These are phyloP conservation scores for Drosophila oshimai DNA, from an alignment of 1,140 invertebrate species.

Conservation along the genomic window DNA sequence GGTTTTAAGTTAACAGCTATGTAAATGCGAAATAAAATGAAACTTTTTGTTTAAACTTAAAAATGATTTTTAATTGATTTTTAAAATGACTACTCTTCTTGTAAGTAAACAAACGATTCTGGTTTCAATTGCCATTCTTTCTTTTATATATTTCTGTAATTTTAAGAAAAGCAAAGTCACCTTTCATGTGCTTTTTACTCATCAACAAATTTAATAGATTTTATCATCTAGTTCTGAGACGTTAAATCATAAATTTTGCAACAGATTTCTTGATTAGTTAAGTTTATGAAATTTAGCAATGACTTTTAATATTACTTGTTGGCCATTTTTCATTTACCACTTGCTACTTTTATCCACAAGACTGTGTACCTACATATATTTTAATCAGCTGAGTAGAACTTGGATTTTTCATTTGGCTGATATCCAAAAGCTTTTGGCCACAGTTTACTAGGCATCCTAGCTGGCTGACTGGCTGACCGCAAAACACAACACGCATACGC, in stretches of 20 bases:
- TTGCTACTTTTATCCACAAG: not conserved
- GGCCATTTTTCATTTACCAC: not conserved
- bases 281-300: too few species aligned
- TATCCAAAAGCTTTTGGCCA: constrained; percentile 40
- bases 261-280: too few species aligned
- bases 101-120: not conserved
- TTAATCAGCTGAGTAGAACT: constrained; percentile 46
- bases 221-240: too few species aligned
- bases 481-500: constrained; percentile 69
- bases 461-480: constrained; percentile 17
- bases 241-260: too few species aligned
- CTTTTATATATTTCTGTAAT: not conserved
- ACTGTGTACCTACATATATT: constrained; percentile 30
- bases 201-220: too few species aligned
- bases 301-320: too few species aligned
- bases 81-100: not conserved
- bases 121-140: constrained; percentile 7
- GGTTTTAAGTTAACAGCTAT: constrained; percentile 45
- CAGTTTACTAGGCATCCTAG: constrained; percentile 51
- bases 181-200: too few species aligned
- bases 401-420: constrained; percentile 30
- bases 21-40: constrained; percentile 24
- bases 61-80: too few species aligned
- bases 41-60: constrained; percentile 5
- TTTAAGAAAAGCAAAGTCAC: not conserved